Evolutionary conservation across 92 coral and sea anemone genomes (phyloP).

Genomic region (Porites rus): DNA sequence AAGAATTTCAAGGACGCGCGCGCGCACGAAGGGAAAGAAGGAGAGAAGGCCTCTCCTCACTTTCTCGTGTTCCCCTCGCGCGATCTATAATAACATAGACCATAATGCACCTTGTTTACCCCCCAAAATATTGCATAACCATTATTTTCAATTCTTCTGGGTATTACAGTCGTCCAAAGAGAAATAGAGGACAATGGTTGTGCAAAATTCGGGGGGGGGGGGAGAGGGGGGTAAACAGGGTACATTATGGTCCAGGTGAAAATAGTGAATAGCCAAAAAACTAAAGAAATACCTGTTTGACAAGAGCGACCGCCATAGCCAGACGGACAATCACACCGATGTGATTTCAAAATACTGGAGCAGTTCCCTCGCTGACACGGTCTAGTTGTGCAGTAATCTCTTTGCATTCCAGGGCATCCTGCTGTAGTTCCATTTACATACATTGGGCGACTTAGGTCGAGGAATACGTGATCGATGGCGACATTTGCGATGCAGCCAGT

Average conservation of each 20-base stretch:
- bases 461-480: conserved; percentile 74
- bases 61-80: too few species aligned
- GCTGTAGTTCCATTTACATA: conserved; percentile 67
- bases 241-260: background rate
- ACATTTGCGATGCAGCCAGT: conserved; percentile 86
- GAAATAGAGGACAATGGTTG: too few species aligned
- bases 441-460: conserved; percentile 80
- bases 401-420: conserved; percentile 69
- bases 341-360: conserved; percentile 65
- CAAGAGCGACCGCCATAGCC: conserved; percentile 88
- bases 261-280: background rate
- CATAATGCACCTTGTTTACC: too few species aligned
- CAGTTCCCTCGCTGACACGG: conserved; percentile 88
- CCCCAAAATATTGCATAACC: too few species aligned
- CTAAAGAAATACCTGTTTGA: conserved; percentile 65
- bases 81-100: too few species aligned
- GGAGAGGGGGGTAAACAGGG: background rate
- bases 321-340: conserved; percentile 75
- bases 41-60: too few species aligned
- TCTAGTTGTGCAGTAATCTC: conserved; percentile 67
- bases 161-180: too few species aligned
- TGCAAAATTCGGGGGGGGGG: too few species aligned
- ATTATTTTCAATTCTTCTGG: too few species aligned
- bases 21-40: too few species aligned
- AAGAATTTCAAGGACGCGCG: too few species aligned